Conservation (phyloP, 92 coral and sea anemone genomes). For the Palythoa heliodiscus region DNA sequence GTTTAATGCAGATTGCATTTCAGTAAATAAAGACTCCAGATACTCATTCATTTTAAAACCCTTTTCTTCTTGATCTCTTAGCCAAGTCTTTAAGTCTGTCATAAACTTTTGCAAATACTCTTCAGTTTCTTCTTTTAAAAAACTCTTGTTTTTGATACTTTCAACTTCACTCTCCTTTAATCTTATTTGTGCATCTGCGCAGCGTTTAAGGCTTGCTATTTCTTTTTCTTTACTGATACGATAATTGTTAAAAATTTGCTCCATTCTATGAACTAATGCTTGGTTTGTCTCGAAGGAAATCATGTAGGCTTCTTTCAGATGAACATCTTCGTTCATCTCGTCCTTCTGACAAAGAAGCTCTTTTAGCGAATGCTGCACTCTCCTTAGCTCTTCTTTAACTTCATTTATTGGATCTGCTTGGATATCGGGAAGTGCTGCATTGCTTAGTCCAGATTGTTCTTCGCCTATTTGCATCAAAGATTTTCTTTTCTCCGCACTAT, state of each 20-base stretch:
- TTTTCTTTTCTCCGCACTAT: background rate
- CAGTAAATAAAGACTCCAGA: background rate
- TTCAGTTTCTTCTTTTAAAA: background rate
- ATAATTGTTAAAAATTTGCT: background rate
- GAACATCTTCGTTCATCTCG: background rate
- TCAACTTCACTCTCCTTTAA: conserved; percentile 16
- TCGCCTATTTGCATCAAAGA: background rate
- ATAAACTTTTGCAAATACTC: background rate
- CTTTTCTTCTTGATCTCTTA: conserved; percentile 7
- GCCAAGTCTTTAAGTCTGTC: background rate
- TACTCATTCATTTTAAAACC: conserved; percentile 3
- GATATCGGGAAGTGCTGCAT: background rate
- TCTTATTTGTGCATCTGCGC: conserved; percentile 30
- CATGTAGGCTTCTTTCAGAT: background rate
- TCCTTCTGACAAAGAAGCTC: conserved; percentile 2
- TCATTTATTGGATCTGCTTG: background rate
- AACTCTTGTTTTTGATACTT: background rate
- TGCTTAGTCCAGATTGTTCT: background rate
- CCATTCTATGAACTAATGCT: background rate
- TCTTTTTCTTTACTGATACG: conserved; percentile 25
- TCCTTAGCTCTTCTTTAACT: background rate
- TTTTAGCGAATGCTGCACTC: background rate
- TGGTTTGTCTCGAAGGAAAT: conserved; percentile 12
- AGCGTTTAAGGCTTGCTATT: background rate
- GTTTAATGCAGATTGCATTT: conserved; percentile 7